Evolutionary conservation across 1,140 invertebrate species (phyloP).

Genomic region (Rhopalosiphum maidis): DNA sequence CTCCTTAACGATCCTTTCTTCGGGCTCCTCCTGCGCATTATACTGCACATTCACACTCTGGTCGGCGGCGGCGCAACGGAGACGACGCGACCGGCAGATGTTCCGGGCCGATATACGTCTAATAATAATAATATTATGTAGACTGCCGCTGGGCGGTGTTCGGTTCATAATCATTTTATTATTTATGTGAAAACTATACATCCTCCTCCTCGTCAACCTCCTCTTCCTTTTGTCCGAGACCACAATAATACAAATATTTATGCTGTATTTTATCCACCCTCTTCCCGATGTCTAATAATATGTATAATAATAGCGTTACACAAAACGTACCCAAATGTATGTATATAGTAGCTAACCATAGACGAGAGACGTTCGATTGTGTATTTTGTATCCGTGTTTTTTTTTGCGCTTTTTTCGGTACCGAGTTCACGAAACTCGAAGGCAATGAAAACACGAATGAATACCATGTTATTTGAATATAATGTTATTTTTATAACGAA

Average conservation of each 20-base stretch:
- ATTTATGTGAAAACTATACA: conserved; percentile 48
- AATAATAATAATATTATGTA: not conserved
- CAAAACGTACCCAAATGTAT: not conserved
- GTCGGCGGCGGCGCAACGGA: not conserved
- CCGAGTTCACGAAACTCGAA: not conserved
- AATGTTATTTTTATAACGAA: not conserved
- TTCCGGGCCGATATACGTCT: conserved; percentile 14
- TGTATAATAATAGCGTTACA: not conserved
- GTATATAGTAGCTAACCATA: too few relatives aligned
- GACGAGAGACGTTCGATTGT: not conserved
- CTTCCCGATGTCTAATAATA: not conserved
- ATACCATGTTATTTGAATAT: not conserved
- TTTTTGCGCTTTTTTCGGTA: not conserved
- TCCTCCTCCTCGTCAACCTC: not conserved
- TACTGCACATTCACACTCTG: conserved; percentile 28
- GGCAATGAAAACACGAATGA: not conserved
- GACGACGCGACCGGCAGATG: conserved; percentile 31
- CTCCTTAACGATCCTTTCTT: conserved; percentile 55
- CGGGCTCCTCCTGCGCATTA: conserved; percentile 19
- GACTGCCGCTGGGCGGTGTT: not conserved
- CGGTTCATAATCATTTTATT: conserved; percentile 42
- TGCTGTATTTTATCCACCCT: not conserved
- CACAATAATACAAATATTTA: conserved; percentile 44
- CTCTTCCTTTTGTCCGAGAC: not conserved
- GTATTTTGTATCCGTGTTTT: not conserved